Percentiles rank a stretch among this genome's conserved stretches.
These are phyloP conservation scores for Saguinus midas DNA, from an alignment of 2,113 vertebrate genomes.

Conservation along the genomic window DNA sequence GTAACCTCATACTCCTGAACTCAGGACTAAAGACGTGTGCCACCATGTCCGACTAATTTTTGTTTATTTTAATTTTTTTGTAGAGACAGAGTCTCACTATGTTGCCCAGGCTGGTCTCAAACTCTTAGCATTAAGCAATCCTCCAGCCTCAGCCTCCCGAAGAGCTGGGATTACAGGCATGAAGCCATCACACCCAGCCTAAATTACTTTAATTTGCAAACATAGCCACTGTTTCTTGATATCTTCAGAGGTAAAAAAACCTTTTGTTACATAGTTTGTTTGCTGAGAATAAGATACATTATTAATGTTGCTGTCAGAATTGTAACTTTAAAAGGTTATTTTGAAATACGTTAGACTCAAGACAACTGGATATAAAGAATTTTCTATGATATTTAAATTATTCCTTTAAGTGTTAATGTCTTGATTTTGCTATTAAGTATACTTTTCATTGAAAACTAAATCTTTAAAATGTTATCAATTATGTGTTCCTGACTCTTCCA, in stretches of 20 bases:
- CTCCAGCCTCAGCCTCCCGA: too few relatives aligned
- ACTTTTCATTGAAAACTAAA: background rate
- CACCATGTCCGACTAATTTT: too few relatives aligned
- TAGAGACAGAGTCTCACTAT: too few relatives aligned
- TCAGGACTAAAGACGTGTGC: too few relatives aligned
- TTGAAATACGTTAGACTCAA: conserved; percentile 30
- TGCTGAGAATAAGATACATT: background rate
- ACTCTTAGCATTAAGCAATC: too few relatives aligned
- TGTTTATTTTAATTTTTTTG: too few relatives aligned
- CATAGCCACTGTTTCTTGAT: background rate
- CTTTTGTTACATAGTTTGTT: background rate
- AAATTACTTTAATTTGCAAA: background rate
- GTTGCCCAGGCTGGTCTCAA: too few relatives aligned
- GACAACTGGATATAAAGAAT: background rate
- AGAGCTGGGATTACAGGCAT: too few relatives aligned
- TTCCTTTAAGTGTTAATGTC: background rate
- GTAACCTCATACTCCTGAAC: too few relatives aligned
- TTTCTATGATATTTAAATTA: conserved; percentile 7
- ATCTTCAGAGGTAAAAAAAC: background rate
- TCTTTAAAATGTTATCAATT: background rate
- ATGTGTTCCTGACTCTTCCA: background rate
- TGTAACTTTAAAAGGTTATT: background rate
- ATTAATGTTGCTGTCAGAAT: background rate
- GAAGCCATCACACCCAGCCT: too few relatives aligned
- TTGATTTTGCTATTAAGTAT: background rate